Evolutionary conservation across 2,888 invertebrate species (phyloP).

Genomic region (Philaethria dido): DNA sequence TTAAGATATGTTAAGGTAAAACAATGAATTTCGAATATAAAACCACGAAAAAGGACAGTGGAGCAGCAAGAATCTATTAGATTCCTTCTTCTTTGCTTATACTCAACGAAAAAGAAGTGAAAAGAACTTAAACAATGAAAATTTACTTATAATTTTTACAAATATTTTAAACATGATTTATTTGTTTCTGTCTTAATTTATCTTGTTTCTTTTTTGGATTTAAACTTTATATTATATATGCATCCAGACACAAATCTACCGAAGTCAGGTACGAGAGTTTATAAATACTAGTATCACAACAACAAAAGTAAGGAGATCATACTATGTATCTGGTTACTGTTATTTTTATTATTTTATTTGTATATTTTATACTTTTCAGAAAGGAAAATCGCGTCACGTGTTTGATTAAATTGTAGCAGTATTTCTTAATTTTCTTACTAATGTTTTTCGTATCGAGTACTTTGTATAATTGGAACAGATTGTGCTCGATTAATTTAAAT

Average conservation of each 20-base stretch:
- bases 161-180: background rate
- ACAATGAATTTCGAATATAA: background rate
- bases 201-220: no score
- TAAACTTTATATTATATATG: no score
- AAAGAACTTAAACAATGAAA: no score
- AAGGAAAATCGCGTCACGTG: background rate
- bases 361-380: background rate
- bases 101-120: background rate
- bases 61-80: background rate
- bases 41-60: background rate
- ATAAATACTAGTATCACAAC: no score
- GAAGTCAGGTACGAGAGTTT: no score
- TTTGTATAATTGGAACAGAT: constrained; percentile 10
- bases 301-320: no score
- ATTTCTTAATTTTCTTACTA: constrained; percentile 3
- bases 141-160: no score
- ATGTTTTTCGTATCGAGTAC: constrained; percentile 6
- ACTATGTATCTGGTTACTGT: no score
- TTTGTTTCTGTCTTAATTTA: no score
- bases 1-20: background rate
- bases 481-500: constrained; percentile 13
- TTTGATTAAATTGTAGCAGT: background rate
- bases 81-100: background rate
- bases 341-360: no score
- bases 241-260: no score